Conservation (phyloP, 2,113 vertebrate species). For the Uria lomvia region DNA sequence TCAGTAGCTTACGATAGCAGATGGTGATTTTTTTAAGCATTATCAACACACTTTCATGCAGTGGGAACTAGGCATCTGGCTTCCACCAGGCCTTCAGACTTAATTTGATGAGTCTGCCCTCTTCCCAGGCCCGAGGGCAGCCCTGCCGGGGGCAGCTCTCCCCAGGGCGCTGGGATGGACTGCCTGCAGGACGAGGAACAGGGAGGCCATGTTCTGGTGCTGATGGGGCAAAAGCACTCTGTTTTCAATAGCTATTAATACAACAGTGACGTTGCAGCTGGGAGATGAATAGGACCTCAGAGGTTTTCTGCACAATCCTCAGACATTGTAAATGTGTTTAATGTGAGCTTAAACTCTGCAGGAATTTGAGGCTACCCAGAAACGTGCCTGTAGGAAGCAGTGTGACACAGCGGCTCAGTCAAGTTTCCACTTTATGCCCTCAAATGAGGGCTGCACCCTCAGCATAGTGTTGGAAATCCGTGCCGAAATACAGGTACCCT, state of each 20-base stretch:
- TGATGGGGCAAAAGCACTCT: background rate
- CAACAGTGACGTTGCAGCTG: background rate
- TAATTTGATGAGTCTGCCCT: background rate
- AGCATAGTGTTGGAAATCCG: background rate
- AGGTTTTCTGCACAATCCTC: background rate
- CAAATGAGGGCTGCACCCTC: background rate
- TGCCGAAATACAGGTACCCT: background rate
- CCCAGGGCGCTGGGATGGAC: background rate
- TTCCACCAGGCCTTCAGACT: background rate
- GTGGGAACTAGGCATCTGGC: conserved; percentile 27
- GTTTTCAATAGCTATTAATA: background rate
- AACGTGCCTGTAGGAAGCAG: background rate
- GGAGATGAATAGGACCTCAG: background rate
- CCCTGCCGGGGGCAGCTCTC: background rate
- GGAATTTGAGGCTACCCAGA: background rate
- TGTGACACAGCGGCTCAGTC: fast-evolving
- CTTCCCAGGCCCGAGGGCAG: background rate
- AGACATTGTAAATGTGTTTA: background rate
- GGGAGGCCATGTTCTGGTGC: background rate
- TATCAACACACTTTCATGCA: background rate
- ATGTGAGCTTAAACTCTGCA: background rate
- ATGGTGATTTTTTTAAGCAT: background rate
- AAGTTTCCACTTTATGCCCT: background rate
- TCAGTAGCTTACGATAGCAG: background rate
- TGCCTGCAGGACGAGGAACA: background rate